phyloP scores from a whole-genome alignment of 2,113 vertebrate species.

The Bubo blakistoni region DNA sequence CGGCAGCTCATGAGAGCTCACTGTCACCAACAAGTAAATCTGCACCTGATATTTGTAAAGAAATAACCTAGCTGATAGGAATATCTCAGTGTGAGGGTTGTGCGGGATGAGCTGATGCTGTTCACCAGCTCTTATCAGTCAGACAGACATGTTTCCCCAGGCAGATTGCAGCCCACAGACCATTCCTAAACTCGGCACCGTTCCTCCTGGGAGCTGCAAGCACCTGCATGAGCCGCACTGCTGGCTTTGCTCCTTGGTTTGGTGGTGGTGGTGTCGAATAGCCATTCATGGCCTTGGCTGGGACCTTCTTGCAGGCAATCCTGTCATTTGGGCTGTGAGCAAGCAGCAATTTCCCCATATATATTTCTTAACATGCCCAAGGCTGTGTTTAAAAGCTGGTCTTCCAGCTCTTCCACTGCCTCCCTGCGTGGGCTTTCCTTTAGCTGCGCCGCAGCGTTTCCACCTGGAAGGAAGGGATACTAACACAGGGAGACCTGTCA shows the following conservation, averaged over 20 bases:
- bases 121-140: neutral
- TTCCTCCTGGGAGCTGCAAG: neutral
- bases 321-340: neutral
- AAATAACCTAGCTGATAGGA: neutral
- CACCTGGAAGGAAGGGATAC: neutral
- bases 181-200: rapidly evolving
- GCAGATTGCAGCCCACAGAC: neutral
- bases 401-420: neutral
- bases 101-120: neutral
- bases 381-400: neutral
- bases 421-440: neutral
- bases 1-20: neutral
- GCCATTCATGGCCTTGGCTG: neutral
- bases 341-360: neutral
- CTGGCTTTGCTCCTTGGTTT: neutral
- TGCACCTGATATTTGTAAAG: neutral
- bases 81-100: neutral
- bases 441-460: neutral
- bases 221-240: rapidly evolving
- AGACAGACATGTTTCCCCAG: rapidly evolving
- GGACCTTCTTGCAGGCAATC: neutral
- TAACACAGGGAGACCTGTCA: neutral
- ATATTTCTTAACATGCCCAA: neutral
- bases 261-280: neutral
- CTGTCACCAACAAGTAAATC: neutral